Evolutionary conservation across 2,888 invertebrate species (phyloP), one percentile per base, ranked within the genome.

Genomic region (Agrotis clavis): DNA sequence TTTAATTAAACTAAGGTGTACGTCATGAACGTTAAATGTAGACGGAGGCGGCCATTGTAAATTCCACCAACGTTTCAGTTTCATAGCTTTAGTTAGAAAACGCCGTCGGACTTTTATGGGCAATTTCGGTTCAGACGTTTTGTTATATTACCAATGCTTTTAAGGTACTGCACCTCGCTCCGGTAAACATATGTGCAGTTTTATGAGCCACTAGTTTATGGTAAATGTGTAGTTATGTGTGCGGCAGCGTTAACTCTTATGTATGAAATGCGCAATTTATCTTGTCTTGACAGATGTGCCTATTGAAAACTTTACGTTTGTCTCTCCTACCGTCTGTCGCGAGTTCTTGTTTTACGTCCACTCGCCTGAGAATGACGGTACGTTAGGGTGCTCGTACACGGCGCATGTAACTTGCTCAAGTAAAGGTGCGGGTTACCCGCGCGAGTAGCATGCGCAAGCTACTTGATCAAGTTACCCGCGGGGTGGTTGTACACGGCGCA

Each of bases 71-170:
- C 95, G 95, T 94, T 95, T 94, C 94, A 95, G 94, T 96, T 96
- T 96, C 96, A 96, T 96, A 92, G 93, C 95, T 96, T 95, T 95
- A 96, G 96, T 96, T 94, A 94, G 96, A 96, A 96, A 95, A 95
- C 94, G 94, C 94, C 93, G 95, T 94, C 91, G 91, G 94, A 94
- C 94, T 96, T 96, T 96, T 96, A 96, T 96, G 96, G 95, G 95
- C 93, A 94, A 95, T 96, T 96, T 96, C 95, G 96, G 96, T 96
- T 95, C 96, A 92, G 96, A 92, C 96, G 96, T 95, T 96, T 96
- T 96, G 96, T 96, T 96, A 96, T 96, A 96, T 94, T 96, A 95
- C 96, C 96, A 96, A 96, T 96, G 96, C 96, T 96, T 96, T 96
- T 96, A 96, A 96, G 96, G 95, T 93, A 93, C 94, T 95, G 94